A percentile compares a stretch with the other conserved stretches of the same genome.
Evolutionary conservation across 2,797 vertebrate species (phyloP).

Genomic region (Lithobates sylvaticus): DNA sequence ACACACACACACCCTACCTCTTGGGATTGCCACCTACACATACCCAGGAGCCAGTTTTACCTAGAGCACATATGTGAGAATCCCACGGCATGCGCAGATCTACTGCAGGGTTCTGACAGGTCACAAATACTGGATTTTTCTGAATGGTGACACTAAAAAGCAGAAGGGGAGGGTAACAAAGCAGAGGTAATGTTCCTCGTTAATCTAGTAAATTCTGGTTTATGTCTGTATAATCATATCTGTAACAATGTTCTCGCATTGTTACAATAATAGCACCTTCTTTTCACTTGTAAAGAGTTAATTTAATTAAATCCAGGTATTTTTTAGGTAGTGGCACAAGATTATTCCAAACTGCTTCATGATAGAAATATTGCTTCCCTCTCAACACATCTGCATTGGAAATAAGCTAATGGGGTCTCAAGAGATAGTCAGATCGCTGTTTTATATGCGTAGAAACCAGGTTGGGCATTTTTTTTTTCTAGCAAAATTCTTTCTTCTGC

Average conservation of each 20-base stretch:
- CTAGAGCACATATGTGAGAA: too few species aligned
- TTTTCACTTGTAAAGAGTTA: background rate
- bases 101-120: too few species aligned
- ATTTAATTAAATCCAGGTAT: constrained; percentile 10
- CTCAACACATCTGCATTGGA: constrained; percentile 46
- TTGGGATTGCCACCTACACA: too few species aligned
- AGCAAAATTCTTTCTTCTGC: constrained; percentile 54
- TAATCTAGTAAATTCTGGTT: too few species aligned
- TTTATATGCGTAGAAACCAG: constrained; percentile 55
- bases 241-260: background rate
- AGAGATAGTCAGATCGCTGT: constrained; percentile 43
- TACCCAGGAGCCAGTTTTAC: too few species aligned
- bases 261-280: background rate
- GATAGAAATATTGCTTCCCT: constrained; percentile 44
- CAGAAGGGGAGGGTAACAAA: too few species aligned
- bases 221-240: background rate
- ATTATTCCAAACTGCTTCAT: constrained; percentile 29
- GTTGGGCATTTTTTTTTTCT: constrained; percentile 43
- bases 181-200: too few species aligned
- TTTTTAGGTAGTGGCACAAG: constrained; percentile 35
- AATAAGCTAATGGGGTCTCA: constrained; percentile 60
- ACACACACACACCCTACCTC: too few species aligned
- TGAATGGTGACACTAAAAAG: too few species aligned
- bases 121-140: too few species aligned
- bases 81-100: too few species aligned